Evolutionary conservation across 2,113 vertebrate genomes (phyloP).

Genomic region (Gambusia affinis): DNA sequence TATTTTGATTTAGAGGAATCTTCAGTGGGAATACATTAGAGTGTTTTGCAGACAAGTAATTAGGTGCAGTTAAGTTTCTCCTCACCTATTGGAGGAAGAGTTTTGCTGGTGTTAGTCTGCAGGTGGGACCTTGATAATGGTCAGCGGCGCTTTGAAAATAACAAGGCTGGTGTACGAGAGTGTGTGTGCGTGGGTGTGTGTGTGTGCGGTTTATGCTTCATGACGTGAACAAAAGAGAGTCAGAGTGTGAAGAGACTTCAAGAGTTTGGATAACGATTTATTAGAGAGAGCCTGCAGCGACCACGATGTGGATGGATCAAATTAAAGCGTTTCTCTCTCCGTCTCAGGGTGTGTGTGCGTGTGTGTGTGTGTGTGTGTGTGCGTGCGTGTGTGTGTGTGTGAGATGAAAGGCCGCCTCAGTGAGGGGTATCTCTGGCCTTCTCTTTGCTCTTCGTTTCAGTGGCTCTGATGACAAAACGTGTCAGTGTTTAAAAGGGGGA

Average conservation of each 20-base stretch:
- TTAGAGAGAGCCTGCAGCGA: slow-evolving; percentile 44
- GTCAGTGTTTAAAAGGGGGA: slow-evolving; percentile 60
- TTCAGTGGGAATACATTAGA: slow-evolving; percentile 73
- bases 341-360: slow-evolving; percentile 6
- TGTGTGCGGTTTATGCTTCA: slow-evolving; percentile 32
- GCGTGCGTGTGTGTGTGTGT: slow-evolving; percentile 14
- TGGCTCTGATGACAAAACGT: slow-evolving; percentile 69
- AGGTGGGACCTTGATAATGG: slow-evolving; percentile 63
- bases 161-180: not conserved
- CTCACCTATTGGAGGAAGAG: slow-evolving; percentile 59
- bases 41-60: slow-evolving; percentile 62
- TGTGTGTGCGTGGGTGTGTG: no score
- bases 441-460: slow-evolving; percentile 43
- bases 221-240: not conserved
- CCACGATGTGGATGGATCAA: slow-evolving; percentile 38
- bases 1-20: slow-evolving; percentile 53
- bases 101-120: slow-evolving; percentile 19
- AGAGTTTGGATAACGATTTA: slow-evolving; percentile 50
- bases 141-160: slow-evolving; percentile 27
- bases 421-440: slow-evolving; percentile 37
- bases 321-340: slow-evolving; percentile 23
- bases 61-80: slow-evolving; percentile 67
- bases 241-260: not conserved
- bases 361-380: slow-evolving; percentile 22
- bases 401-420: slow-evolving; percentile 51